These are phyloP conservation scores for Spodoptera litura DNA, from an alignment of 1,140 invertebrate species.

Conservation along the genomic window DNA sequence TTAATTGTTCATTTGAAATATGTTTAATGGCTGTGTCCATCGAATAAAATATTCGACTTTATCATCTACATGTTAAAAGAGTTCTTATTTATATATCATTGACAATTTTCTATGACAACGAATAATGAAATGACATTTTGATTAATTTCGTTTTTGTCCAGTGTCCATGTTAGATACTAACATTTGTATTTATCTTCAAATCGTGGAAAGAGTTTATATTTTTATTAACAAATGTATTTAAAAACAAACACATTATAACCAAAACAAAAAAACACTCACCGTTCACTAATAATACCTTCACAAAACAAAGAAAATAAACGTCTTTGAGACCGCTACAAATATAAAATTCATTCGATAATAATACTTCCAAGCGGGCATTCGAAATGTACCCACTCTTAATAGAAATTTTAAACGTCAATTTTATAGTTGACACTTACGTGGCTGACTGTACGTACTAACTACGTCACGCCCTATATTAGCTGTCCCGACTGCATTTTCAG, in stretches of 20 bases:
- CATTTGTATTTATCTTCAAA: no score
- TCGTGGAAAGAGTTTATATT: no score
- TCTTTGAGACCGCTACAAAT: background rate
- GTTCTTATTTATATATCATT: no score
- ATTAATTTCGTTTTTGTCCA: no score
- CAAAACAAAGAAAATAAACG: background rate
- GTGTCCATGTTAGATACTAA: no score
- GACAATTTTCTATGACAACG: no score
- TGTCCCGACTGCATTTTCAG: constrained; percentile 39
- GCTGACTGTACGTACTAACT: constrained; percentile 17
- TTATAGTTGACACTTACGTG: constrained; percentile 26
- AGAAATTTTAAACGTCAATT: constrained; percentile 39
- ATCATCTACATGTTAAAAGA: no score
- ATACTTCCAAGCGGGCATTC: background rate
- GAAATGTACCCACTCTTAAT: constrained; percentile 5
- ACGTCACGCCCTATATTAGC: constrained; percentile 19
- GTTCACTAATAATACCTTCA: background rate
- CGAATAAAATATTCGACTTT: no score
- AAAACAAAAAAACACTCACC: no score
- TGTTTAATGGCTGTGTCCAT: background rate
- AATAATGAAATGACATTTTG: no score
- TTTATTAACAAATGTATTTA: no score
- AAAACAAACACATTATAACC: no score
- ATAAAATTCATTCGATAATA: constrained; percentile 43
- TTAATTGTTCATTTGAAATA: background rate